Evolutionary conservation across 2,888 invertebrate species (phyloP), one percentile per base, ranked within the genome.

Genomic region (Pheosia gnoma): DNA sequence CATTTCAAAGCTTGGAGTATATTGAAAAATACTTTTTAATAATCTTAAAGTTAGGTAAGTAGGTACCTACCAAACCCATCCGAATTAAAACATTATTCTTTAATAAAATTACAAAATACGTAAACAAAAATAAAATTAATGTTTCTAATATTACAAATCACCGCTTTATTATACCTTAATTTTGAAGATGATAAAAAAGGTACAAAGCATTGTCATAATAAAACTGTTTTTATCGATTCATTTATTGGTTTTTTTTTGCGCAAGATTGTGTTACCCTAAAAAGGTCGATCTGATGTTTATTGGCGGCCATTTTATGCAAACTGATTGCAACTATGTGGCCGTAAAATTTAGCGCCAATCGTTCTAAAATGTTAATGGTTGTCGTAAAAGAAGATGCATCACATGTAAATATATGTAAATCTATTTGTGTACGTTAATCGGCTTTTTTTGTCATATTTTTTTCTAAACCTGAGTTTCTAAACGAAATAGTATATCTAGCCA

Each of bases 281-380:
- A 55, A 55, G 55, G 55, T 55, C 39, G 13, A 39, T 39, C 7
- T 39, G 5, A 55, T 39, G 39, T 55, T 53, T 53, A 55, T 55
- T 55, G 10, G 13, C 4, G 39, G 39, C 8, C 13, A 55, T 55
- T 55, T 55, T 39, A 55, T 39, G 55, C 55, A 39, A 55, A n/a
- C 55, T 36, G 39, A 55, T 39, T 55, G 4, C 6, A n/a, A 55
- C 4, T 39, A 39, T 10, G n/a, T 54, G n/a, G 6, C 10, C 36
- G 37, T 53, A 49, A 49, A 55, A 58, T 58, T 10, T 13, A 4
- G 56, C 45, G 55, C 51, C 53, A 61, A 67, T 60, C 25, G 61
- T 53, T 43, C 52, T 49, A 10, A 43, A 3, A 61, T 56, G 63
- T 61, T 60, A 59, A 59, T 64, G 52, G 49, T 64, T 64, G 57